Evolutionary conservation across 2,113 vertebrate species (phyloP), one percentile per base, ranked within the genome.

Genomic region (Phyllostomus hastatus): DNA sequence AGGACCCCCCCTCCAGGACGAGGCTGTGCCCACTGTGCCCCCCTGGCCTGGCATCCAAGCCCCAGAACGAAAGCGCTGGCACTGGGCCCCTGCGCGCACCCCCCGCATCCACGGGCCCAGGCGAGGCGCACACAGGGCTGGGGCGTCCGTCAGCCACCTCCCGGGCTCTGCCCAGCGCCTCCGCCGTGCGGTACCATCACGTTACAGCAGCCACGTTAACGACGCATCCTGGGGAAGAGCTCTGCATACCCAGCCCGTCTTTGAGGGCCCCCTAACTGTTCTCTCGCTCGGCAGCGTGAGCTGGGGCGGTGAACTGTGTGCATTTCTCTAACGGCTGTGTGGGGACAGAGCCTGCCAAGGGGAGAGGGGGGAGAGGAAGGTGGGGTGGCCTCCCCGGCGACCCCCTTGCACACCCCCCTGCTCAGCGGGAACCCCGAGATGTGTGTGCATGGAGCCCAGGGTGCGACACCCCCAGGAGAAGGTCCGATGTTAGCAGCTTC

Each of bases 61-160:
- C 33, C 10, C 48, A 17, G n/a, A 7, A 38, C 20, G 6, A 9
- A 10, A 19, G 12, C 1, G 0, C 54, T 1, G 10, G 41, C 12
- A 5, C 1, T 0, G 52, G 35, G 9, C 10, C 5, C 2, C 35
- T 3, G 24, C 73, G 2, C 1, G 43, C 0, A 16, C 54, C 10
- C 28, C 28, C 7, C 0, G 1, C 0, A 1, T 2, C 8, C 4
- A 2, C 15, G 28, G 1, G 38, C 4, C 61, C 38, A 5, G 81
- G 59, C 6, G 17, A 35, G 0, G 81, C 0, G 70, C n/a, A 26
- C 20, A 0, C 0, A 4, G 38, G 3, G 26, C 31, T n/a, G n/a
- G n/a, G n/a, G n/a, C 4, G n/a, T 54, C 8, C 4, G 24, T 3
- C 1, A 3, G 2, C 38, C 91, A 10, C 5, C 1, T 2, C 11